Conservation (phyloP, 1,140 invertebrate genomes). For the Drosophila prosaltans region DNA sequence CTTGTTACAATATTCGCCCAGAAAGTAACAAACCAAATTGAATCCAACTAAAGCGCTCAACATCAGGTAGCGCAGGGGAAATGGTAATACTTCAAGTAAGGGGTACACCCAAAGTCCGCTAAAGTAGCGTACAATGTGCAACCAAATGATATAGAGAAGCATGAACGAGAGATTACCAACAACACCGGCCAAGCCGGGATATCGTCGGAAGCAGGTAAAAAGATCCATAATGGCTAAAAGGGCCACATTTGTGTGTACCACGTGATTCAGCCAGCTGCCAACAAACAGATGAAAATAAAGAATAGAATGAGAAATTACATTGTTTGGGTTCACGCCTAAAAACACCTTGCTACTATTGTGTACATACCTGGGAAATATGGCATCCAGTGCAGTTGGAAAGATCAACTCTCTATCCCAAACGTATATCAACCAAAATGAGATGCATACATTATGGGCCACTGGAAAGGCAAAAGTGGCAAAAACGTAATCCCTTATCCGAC, state of each 20-base stretch:
- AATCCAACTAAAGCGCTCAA: slow-evolving; percentile 56
- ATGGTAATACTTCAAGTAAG: slow-evolving; percentile 58
- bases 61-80: slow-evolving; percentile 65
- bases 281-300: not conserved
- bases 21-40: slow-evolving; percentile 63
- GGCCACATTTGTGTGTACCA: slow-evolving; percentile 76
- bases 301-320: not conserved
- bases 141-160: slow-evolving; percentile 71
- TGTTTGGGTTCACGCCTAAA: slow-evolving; percentile 12
- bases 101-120: slow-evolving; percentile 75
- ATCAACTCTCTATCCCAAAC: slow-evolving; percentile 72
- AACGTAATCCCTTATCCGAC: slow-evolving; percentile 56
- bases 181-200: slow-evolving; percentile 61
- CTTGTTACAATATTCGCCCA: slow-evolving; percentile 62
- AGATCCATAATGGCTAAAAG: slow-evolving; percentile 70
- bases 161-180: slow-evolving; percentile 62
- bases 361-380: slow-evolving; percentile 67
- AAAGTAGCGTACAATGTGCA: slow-evolving; percentile 73
- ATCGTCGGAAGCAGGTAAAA: slow-evolving; percentile 72
- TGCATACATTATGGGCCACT: slow-evolving; percentile 67
- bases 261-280: slow-evolving; percentile 75
- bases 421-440: slow-evolving; percentile 75
- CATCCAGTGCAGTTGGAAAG: slow-evolving; percentile 68
- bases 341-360: not conserved
- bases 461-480: slow-evolving; percentile 75